Percentiles rank a stretch among this genome's conserved stretches.
These are phyloP conservation scores for Sminthurinus aureus DNA, from an alignment of 2,888 invertebrate species.

Conservation along the genomic window DNA sequence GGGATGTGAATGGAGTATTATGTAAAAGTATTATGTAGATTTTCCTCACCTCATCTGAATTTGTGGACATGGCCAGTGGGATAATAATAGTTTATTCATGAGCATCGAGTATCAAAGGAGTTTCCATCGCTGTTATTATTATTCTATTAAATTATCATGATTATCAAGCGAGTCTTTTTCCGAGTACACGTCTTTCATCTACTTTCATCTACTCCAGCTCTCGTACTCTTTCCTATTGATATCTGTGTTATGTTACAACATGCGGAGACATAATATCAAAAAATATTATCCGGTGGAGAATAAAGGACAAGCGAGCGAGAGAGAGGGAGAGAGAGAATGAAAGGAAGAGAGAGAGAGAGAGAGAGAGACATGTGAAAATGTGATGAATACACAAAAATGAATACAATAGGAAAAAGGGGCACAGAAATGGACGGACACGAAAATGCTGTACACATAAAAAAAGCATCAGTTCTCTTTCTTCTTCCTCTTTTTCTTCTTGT, in stretches of 20 bases:
- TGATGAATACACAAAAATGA: constrained; percentile 34
- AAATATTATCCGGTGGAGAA: constrained; percentile 9
- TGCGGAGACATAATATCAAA: not conserved
- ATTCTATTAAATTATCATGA: no score
- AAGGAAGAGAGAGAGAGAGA: constrained; percentile 15
- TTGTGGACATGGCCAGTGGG: no score
- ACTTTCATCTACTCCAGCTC: not conserved
- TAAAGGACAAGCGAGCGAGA: constrained; percentile 38
- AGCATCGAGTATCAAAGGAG: no score
- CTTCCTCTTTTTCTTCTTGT: not conserved
- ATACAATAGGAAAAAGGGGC: constrained; percentile 16
- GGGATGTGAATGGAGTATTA: no score
- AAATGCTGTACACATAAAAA: constrained; percentile 6
- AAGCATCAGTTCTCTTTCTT: not conserved
- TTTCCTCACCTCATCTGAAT: no score
- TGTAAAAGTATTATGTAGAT: no score
- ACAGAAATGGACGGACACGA: constrained; percentile 2
- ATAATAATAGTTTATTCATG: no score
- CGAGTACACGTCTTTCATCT: not conserved
- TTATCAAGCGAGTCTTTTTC: not conserved
- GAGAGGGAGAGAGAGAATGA: constrained; percentile 18
- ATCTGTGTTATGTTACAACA: not conserved
- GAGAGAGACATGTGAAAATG: constrained; percentile 40
- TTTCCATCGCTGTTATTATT: no score
- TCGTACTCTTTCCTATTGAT: not conserved